Evolutionary conservation across 30 jellyfish, hydroid and myxozoan genomes (phyloP).

Genomic region (Cassiopea xamachana): DNA sequence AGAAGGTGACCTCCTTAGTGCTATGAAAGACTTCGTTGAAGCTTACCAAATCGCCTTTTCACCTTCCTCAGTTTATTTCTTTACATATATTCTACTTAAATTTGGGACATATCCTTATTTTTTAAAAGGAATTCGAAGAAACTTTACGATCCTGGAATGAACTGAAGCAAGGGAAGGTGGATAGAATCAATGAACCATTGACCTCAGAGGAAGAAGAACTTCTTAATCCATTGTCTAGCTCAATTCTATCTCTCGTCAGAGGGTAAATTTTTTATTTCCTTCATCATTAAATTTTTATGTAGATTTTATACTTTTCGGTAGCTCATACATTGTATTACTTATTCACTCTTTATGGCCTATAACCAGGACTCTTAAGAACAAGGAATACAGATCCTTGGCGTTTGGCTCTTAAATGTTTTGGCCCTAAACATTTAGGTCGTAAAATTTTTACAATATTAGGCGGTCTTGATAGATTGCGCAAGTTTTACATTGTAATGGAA

Average conservation of each 20-base stretch:
- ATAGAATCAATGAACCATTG: constrained; percentile 73
- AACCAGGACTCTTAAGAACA: too few species aligned
- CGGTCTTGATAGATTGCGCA: too few species aligned
- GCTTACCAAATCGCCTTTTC: too few species aligned
- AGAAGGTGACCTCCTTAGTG: too few species aligned
- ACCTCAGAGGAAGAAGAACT: constrained; percentile 74
- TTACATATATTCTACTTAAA: not conserved
- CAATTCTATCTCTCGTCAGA: constrained; percentile 86
- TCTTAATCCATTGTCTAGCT: constrained; percentile 63
- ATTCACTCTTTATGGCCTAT: too few species aligned
- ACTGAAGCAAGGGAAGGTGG: constrained; percentile 82
- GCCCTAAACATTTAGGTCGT: too few species aligned
- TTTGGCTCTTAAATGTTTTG: too few species aligned
- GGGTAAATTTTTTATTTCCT: constrained; percentile 58
- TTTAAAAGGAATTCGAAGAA: constrained; percentile 94
- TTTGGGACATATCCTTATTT: not conserved
- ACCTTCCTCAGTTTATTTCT: not conserved
- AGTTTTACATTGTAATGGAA: too few species aligned
- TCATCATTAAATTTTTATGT: not conserved
- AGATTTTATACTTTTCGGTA: not conserved
- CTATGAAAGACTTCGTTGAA: too few species aligned
- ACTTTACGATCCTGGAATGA: constrained; percentile 99
- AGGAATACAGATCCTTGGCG: too few species aligned
- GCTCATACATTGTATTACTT: too few species aligned
- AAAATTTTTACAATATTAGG: too few species aligned